Evolutionary conservation across 2,797 vertebrate genomes (phyloP), one percentile per base, ranked within the genome.

Genomic region (Anniella stebbinsi): DNA sequence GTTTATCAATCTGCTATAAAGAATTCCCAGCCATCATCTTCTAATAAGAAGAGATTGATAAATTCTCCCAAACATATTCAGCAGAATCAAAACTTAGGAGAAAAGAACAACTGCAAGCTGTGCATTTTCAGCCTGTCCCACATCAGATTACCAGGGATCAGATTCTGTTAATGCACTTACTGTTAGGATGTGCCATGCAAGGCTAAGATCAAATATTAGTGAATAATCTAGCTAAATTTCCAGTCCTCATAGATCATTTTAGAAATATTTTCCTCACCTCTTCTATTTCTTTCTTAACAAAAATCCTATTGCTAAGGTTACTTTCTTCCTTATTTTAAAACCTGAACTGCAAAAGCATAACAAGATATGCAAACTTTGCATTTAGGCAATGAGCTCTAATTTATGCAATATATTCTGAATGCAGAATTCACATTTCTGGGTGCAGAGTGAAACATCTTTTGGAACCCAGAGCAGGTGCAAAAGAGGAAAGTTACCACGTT

Each of bases 31-130:
- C 5, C 38, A 41, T 25, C 0, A 80, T 91, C 48, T 45, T 86
- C 67, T 45, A 83, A 8, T 75, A 28, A 30, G 76, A 3, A 54
- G 48, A 11, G 66, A 76, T 45, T 63, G 60, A 63, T 89, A 84
- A 38, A 66, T 38, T 4, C 89, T 21, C 54, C 80, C 92, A 7
- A 28, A 81, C 78, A 77, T 21, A 87, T 18, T 73, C 36, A 86
- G 0, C 4, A 45, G 25, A 7, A 48, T 63, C 13, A 89, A 51
- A 15, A 54, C 86, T 18, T 66, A 87, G 36, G 10, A 90, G 17
- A 90, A 82, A 36, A 0, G 0, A 73, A 10, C 12, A 25, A 76
- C 17, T 67, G 48, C 76, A 48, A 83, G 25, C 41, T 78, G 36
- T 28, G 23, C 4, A 45, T 80, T 78, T 85, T 38, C 51, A 51